These are phyloP conservation scores for Zygaena filipendulae DNA, from an alignment of 2,888 invertebrate species.

Conservation along the genomic window DNA sequence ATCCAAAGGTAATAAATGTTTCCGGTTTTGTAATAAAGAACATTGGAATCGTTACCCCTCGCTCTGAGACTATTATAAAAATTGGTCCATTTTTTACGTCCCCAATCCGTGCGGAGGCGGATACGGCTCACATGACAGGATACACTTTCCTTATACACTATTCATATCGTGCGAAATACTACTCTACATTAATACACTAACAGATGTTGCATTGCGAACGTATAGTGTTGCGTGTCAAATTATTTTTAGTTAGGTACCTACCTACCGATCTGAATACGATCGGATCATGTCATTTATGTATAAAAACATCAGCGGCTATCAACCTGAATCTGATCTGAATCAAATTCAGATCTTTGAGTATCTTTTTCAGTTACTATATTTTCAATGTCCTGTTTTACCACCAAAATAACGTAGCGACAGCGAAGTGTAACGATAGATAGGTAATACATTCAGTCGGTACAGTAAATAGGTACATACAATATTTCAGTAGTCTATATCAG, in stretches of 20 bases:
- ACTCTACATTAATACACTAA: conserved; percentile 40
- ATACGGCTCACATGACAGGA: conserved; percentile 64
- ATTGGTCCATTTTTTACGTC: conserved; percentile 60
- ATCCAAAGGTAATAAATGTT: conserved; percentile 57
- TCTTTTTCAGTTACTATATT: no score
- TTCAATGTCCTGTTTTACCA: no score
- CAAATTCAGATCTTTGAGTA: no score
- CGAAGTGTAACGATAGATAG: no score
- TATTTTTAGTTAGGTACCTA: conserved; percentile 12
- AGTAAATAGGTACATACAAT: no score
- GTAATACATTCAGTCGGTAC: no score
- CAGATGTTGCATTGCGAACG: conserved; percentile 39
- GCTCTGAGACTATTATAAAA: conserved; percentile 58
- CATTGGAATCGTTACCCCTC: conserved; percentile 43
- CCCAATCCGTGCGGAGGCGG: conserved; percentile 56
- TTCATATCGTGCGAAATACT: conserved; percentile 51
- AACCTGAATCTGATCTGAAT: no score
- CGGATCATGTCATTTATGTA: no score
- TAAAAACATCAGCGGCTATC: no score
- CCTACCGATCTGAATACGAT: conserved; percentile 13
- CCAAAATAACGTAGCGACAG: no score
- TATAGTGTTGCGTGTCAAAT: conserved; percentile 12
- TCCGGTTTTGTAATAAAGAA: conserved; percentile 60
- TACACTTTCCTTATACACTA: conserved; percentile 42
- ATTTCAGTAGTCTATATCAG: no score